These are phyloP conservation scores for Mormyrus lacerda DNA, from an alignment of 2,113 vertebrate species.

Conservation along the genomic window DNA sequence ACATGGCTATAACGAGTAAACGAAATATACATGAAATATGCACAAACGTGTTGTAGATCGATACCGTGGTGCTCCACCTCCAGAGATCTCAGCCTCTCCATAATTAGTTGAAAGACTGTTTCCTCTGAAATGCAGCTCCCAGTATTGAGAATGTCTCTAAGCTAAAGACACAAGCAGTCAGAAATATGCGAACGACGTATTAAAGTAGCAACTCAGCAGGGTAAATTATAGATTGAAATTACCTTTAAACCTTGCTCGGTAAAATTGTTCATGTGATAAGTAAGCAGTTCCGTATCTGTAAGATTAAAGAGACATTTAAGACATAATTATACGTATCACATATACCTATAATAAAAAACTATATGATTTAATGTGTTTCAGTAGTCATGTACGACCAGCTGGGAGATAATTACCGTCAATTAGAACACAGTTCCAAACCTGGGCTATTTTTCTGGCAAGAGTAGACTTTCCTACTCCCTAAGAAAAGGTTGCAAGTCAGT, in stretches of 20 bases:
- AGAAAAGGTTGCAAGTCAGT: slow-evolving; percentile 31
- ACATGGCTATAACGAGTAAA: neutral
- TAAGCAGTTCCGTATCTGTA: slow-evolving; percentile 74
- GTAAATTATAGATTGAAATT: slow-evolving; percentile 7
- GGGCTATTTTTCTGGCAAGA: slow-evolving; percentile 69
- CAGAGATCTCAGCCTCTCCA: slow-evolving; percentile 67
- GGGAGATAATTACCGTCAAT: slow-evolving; percentile 71
- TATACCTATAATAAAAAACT: neutral
- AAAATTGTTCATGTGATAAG: slow-evolving; percentile 56
- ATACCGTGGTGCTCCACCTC: slow-evolving; percentile 83
- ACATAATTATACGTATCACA: neutral
- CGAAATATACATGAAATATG: neutral
- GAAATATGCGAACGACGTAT: neutral
- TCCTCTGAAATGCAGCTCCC: slow-evolving; percentile 74
- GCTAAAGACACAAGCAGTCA: slow-evolving; percentile 44
- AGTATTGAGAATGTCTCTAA: slow-evolving; percentile 60
- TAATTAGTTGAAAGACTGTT: slow-evolving; percentile 67
- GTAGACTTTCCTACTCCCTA: slow-evolving; percentile 87
- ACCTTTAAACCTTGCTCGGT: slow-evolving; percentile 71
- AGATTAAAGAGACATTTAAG: slow-evolving; percentile 18
- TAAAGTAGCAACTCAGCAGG: neutral
- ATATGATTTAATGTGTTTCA: neutral
- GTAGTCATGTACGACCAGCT: neutral
- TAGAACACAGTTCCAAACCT: slow-evolving; percentile 74
- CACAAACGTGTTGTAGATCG: neutral